Percentiles rank a stretch among this genome's conserved stretches.
Evolutionary conservation across 2,888 invertebrate species (phyloP).

Genomic region (Furcula furcula): DNA sequence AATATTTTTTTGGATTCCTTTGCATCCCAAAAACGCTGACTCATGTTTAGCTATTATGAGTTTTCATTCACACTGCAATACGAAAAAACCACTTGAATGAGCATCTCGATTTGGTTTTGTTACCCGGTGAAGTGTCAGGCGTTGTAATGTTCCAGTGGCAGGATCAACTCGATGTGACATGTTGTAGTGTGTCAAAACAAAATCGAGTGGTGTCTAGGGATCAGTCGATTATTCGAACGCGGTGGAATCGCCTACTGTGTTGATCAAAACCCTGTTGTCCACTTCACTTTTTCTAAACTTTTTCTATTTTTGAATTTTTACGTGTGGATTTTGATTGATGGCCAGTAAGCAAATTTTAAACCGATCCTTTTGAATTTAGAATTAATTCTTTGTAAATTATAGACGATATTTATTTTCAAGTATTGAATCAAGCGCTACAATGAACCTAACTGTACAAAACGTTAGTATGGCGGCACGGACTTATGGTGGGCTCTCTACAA

Average conservation of each 20-base stretch:
- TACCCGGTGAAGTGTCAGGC: slow-evolving; percentile 30
- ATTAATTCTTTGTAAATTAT: too few species aligned
- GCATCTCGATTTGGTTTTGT: slow-evolving; percentile 47
- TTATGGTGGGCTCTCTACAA: slow-evolving; percentile 33
- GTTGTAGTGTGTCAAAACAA: slow-evolving; percentile 74
- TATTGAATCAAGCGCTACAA: slow-evolving; percentile 21
- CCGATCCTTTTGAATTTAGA: background rate
- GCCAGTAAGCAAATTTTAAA: slow-evolving; percentile 20
- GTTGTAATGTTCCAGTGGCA: slow-evolving; percentile 43
- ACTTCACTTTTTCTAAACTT: slow-evolving; percentile 32
- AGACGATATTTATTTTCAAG: background rate
- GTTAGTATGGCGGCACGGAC: slow-evolving; percentile 32
- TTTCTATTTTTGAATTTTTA: slow-evolving; percentile 24
- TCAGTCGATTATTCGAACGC: slow-evolving; percentile 38
- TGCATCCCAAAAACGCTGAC: slow-evolving; percentile 34
- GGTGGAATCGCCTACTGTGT: slow-evolving; percentile 51
- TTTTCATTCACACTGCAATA: slow-evolving; percentile 49
- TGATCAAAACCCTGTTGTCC: slow-evolving; percentile 35
- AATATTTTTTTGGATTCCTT: slow-evolving; percentile 22
- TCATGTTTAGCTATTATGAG: slow-evolving; percentile 55
- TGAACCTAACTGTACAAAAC: slow-evolving; percentile 28
- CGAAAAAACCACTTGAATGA: slow-evolving; percentile 52
- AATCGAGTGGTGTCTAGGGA: slow-evolving; percentile 78
- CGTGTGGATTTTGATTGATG: slow-evolving; percentile 27
- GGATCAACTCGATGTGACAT: slow-evolving; percentile 46